These are phyloP conservation scores for Tipula unca DNA, from an alignment of 2,888 invertebrate genomes.

Conservation along the genomic window DNA sequence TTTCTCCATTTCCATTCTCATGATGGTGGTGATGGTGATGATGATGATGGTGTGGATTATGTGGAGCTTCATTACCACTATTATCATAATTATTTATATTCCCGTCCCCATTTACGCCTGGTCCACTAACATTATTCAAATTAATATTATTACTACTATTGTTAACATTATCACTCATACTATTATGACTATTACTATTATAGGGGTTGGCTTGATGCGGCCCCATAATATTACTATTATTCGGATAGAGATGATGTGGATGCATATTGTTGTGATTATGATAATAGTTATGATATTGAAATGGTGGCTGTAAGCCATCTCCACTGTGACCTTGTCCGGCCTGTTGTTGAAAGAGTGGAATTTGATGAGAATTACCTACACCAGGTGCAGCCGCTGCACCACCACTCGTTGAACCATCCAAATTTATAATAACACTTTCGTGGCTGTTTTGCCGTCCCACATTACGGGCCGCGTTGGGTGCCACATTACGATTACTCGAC, in stretches of 20 bases:
- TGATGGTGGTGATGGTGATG: constrained; percentile 9
- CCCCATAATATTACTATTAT: background rate
- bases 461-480: background rate
- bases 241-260: background rate
- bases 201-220: background rate
- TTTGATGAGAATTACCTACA: background rate
- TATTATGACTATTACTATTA: background rate
- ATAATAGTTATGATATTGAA: background rate
- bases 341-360: background rate
- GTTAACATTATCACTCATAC: background rate
- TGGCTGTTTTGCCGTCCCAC: background rate
- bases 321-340: background rate
- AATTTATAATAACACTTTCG: constrained; percentile 21
- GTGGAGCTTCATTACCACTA: background rate
- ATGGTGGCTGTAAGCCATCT: background rate
- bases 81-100: background rate
- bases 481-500: background rate
- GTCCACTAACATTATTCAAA: background rate
- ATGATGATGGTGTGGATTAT: constrained; percentile 19
- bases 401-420: background rate
- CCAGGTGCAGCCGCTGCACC: background rate
- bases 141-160: background rate
- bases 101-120: background rate
- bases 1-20: constrained; percentile 18
- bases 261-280: background rate